A percentile compares a stretch with the other conserved stretches of the same genome.
Conservation (phyloP, 2,113 vertebrate genomes). For the Pygathrix nemaeus region DNA sequence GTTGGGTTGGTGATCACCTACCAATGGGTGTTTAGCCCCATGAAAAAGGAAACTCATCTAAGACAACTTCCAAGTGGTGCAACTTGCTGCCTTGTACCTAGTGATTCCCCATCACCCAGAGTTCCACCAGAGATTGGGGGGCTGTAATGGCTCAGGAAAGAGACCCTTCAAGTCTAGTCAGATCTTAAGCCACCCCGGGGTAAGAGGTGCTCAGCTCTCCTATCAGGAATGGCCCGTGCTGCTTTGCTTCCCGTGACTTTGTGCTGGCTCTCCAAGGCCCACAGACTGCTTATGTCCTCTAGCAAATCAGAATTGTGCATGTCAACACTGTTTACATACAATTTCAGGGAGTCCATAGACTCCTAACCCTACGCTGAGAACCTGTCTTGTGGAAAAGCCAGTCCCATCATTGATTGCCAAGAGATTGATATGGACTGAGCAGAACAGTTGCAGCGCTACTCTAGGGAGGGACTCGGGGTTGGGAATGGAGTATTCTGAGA, state of each 20-base stretch:
- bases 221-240: background rate
- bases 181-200: background rate
- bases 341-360: background rate
- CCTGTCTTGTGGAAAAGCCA: background rate
- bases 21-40: background rate
- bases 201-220: background rate
- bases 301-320: background rate
- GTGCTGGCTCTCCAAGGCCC: background rate
- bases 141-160: background rate
- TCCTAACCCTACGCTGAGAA: background rate
- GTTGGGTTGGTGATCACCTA: background rate
- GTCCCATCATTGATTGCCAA: background rate
- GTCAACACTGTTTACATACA: background rate
- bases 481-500: background rate
- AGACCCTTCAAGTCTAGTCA: background rate
- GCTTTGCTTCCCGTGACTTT: background rate
- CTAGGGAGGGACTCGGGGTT: background rate
- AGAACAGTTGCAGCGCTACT: background rate
- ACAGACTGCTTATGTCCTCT: background rate
- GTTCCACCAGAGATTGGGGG: background rate
- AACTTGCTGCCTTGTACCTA: background rate
- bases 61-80: background rate
- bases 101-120: background rate
- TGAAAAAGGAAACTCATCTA: background rate
- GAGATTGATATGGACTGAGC: background rate